A percentile compares a stretch with the other conserved stretches of the same genome.
phyloP scores from a whole-genome alignment of 30 jellyfish, hydroid and myxozoan genomes.

The Catostylus mosaicus region DNA sequence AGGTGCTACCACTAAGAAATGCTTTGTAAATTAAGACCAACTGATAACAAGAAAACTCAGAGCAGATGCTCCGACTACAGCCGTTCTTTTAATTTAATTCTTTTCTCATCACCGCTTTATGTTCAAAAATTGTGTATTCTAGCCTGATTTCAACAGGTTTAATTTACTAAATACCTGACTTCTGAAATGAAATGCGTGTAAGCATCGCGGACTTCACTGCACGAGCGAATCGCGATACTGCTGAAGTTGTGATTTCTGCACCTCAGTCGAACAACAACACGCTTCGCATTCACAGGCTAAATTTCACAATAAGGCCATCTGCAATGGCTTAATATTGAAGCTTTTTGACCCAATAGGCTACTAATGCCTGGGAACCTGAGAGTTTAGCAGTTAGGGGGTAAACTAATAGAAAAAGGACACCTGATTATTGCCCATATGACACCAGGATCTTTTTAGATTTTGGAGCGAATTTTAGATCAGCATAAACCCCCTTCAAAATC shows the following conservation, averaged over 20 bases:
- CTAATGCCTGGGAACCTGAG: too few relatives aligned
- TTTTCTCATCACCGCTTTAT: conserved; percentile 6
- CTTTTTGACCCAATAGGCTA: neutral
- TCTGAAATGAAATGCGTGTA: neutral
- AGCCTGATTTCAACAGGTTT: neutral
- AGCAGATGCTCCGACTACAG: conserved; percentile 52
- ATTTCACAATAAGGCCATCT: neutral
- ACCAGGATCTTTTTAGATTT: too few relatives aligned
- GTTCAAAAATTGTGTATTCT: neutral
- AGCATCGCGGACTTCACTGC: neutral
- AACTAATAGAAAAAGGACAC: too few relatives aligned
- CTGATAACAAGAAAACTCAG: conserved; percentile 6
- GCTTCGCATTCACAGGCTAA: neutral
- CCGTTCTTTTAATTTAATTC: conserved; percentile 25
- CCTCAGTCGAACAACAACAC: neutral
- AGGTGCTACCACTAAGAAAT: conserved; percentile 43
- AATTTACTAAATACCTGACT: neutral
- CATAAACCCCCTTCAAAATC: too few relatives aligned
- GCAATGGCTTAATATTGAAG: neutral
- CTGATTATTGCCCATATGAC: too few relatives aligned
- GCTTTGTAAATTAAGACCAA: conserved; percentile 48
- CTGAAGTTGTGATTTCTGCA: neutral
- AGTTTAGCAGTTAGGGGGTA: too few relatives aligned
- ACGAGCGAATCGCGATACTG: neutral
- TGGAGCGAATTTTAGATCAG: too few relatives aligned